Base-by-base conservation (phyloP, 2,797 vertebrate genomes). In the Labeo calbasu region DNA sequence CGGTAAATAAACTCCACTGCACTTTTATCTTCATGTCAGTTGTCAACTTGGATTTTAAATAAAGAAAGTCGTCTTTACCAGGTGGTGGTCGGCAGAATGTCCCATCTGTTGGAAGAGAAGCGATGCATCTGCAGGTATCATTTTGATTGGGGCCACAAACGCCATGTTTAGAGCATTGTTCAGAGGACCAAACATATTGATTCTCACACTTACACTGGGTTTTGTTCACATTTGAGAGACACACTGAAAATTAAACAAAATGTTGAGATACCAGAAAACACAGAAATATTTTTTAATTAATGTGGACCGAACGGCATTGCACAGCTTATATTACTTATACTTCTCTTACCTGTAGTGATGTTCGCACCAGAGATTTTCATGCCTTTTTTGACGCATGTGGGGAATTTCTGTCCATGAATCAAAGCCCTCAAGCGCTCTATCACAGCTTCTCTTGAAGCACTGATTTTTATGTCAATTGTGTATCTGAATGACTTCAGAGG, bases 1-100 rank as follows among this genome's bases (percentile, higher is more conserved):
- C 0, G 0, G 2, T 69, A 3, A 1, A 36, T 32, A 36, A 65
- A 32, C 28, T 5, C 0, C 3, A 10, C 8, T 3, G 3, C 1
- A 17, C 10, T 11, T 63, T 8, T 48, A 14, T 13, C 2, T 12
- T 48, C 12, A 48, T 13, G 12, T 40, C 11, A 17, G 0, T 4
- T 12, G 6, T 17, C 0, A 65, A 17, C 2, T 9, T 65, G 1
- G 9, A 14, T 23, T 70, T 23, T 11, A 11, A 68, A 13, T 23
- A 14, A 46, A 65, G 5, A 70, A 12, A 70, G 3, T 0, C 9
- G 12, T 70, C 21, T 8, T 48, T 70, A 70, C 68, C 36, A 36
- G 11, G 11, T 70, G 21, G 5, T 23, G 21, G 21, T 5, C 2
- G 5, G 12, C 68, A 48, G 40, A 70, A 70, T 0, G 0, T 0